Conservation (phyloP, 2,797 vertebrate genomes). For the Smutsia temminckii region DNA sequence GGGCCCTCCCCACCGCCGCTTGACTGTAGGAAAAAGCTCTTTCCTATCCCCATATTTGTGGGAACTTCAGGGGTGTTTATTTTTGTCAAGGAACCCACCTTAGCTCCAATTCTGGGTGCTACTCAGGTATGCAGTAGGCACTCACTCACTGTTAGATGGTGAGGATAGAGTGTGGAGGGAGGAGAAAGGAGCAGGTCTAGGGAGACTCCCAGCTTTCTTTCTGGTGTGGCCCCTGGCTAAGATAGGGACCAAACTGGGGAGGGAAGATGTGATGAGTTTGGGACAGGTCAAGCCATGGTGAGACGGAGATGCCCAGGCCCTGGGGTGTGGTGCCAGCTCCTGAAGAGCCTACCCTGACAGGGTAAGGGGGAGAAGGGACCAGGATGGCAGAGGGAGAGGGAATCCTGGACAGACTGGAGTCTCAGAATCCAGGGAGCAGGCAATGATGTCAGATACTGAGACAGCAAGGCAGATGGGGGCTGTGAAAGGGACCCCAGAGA, state of each 20-base stretch:
- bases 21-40: background rate
- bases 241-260: background rate
- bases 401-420: too few species aligned
- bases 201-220: background rate
- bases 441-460: rapidly evolving
- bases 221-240: background rate
- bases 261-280: background rate
- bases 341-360: background rate
- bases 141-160: background rate
- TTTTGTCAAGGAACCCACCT: background rate
- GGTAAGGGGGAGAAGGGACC: background rate
- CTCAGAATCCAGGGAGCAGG: background rate
- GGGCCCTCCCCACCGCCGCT: background rate
- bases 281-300: background rate
- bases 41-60: background rate
- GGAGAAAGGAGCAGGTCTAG: background rate
- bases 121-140: background rate
- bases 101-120: background rate
- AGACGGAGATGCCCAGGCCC: background rate
- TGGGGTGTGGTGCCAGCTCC: background rate
- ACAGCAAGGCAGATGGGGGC: background rate
- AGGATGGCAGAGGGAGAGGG: rapidly evolving
- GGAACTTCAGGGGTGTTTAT: background rate
- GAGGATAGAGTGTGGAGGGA: background rate
- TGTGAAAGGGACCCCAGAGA: background rate